Evolutionary conservation across 2,888 invertebrate genomes (phyloP), one percentile per base, ranked within the genome.

Genomic region (Melikaiella ostensackeni): DNA sequence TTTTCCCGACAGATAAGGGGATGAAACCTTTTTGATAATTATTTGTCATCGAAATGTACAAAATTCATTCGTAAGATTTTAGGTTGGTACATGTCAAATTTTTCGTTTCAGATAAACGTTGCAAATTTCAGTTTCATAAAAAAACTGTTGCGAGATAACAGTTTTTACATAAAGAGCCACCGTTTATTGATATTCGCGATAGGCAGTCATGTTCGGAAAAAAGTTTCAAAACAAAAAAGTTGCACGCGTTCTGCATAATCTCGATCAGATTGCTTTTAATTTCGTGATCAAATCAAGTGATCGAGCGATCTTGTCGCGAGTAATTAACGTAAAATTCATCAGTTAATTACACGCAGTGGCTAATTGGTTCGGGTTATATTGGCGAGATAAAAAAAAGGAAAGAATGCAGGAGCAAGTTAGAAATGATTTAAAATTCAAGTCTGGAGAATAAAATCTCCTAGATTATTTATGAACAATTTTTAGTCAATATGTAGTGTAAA

Each of bases 241-340:
- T 59, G 27, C 57, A 59, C 57, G 27, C 57, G 13, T 59, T 59
- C 24, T 59, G 24, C 57, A 24, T 27, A 27, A 59, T 27, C 57
- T 59, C 27, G 27, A 59, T 27, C 27, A 59, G 57, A 59, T 59
- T 27, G 16, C 24, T 59, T 66, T 66, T 66, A 35, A 66, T 66
- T 66, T 66, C 16, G 42, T 7, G 66, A 24, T 66, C 42, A 16
- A 46, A 24, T 42, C 24, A 55, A 74, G 66, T 78, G 50, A 33
- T 66, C 82, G 81, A 84, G 86, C 81, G 83, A 87, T 85, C 84
- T 83, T 74, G 77, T 27, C 77, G 78, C 46, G 57, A 76, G 83
- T 86, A 83, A 86, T 88, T 84, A 86, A 86, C 82, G 83, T 79
- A 75, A 84, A 88, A 88, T 89, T 86, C 86, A 89, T 87, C 85